These are phyloP conservation scores for Polyploca ridens DNA, from an alignment of 2,888 invertebrate species.

Conservation along the genomic window DNA sequence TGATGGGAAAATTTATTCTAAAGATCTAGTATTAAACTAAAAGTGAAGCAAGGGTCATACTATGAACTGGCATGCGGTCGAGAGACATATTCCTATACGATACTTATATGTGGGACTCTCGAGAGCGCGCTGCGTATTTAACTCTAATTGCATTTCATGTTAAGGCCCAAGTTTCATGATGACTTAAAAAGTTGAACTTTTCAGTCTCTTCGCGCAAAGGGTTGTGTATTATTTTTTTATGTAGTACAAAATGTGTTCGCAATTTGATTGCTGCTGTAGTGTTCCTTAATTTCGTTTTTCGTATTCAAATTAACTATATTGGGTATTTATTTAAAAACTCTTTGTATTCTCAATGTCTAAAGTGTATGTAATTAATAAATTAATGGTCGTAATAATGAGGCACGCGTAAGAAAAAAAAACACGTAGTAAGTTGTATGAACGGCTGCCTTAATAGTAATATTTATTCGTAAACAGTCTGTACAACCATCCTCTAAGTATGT, in stretches of 20 bases:
- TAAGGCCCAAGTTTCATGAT: constrained; percentile 60
- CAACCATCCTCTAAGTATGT: constrained; percentile 60
- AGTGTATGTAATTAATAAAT: constrained; percentile 55
- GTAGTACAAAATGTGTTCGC: constrained; percentile 85
- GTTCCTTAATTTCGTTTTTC: constrained; percentile 73
- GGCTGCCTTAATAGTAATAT: constrained; percentile 77
- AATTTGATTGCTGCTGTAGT: constrained; percentile 84
- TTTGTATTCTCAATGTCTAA: constrained; percentile 66
- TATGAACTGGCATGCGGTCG: constrained; percentile 38
- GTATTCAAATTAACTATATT: constrained; percentile 72
- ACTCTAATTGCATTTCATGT: constrained; percentile 30
- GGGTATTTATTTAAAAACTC: constrained; percentile 74
- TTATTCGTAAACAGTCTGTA: constrained; percentile 56
- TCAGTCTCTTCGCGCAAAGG: constrained; percentile 84
- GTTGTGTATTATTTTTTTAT: constrained; percentile 84
- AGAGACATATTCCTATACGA: constrained; percentile 26
- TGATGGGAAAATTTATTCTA: constrained; percentile 82
- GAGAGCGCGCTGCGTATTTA: constrained; percentile 35
- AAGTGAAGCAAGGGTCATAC: constrained; percentile 63
- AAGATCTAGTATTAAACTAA: constrained; percentile 80
- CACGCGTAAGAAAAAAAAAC: constrained; percentile 56
- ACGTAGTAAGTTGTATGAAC: constrained; percentile 65
- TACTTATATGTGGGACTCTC: constrained; percentile 27
- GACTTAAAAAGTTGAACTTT: constrained; percentile 81
- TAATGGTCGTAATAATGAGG: constrained; percentile 62